Conservation (phyloP, 1,140 invertebrate species). For the Neuroterus valhalla region DNA sequence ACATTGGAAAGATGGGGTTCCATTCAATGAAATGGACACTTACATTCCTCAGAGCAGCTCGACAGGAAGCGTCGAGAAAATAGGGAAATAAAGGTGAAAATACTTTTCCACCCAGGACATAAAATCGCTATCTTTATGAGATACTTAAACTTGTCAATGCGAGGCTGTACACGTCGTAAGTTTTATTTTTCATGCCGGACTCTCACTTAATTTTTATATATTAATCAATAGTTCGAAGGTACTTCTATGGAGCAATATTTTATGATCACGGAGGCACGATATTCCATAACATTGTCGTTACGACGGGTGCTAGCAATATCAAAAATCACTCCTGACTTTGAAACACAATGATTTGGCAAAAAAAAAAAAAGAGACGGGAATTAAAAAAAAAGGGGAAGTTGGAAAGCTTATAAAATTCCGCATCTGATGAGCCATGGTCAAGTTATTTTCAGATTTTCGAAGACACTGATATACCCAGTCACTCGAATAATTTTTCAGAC, state of each 20-base stretch:
- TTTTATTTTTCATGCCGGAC: slow-evolving; percentile 1
- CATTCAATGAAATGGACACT: slow-evolving; percentile 36
- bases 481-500: no score
- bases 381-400: no score
- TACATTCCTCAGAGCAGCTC: slow-evolving; percentile 33
- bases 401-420: no score
- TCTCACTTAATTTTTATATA: slow-evolving; percentile 25
- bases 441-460: no score
- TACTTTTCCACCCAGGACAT: slow-evolving; percentile 34
- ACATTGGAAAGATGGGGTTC: slow-evolving; percentile 12
- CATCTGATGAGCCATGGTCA: no score
- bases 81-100: slow-evolving; percentile 44
- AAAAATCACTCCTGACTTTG: no score
- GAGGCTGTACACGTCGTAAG: slow-evolving; percentile 25
- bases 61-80: slow-evolving; percentile 31
- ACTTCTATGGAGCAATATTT: neutral
- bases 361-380: no score
- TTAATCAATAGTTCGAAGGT: neutral
- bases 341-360: no score
- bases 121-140: slow-evolving; percentile 48
- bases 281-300: no score
- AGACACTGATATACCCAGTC: no score
- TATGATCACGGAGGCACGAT: neutral
- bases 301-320: no score
- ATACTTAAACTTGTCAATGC: slow-evolving; percentile 38